These are phyloP conservation scores for Drosophila biarmipes DNA, from an alignment of 1,140 invertebrate genomes.

Conservation along the genomic window DNA sequence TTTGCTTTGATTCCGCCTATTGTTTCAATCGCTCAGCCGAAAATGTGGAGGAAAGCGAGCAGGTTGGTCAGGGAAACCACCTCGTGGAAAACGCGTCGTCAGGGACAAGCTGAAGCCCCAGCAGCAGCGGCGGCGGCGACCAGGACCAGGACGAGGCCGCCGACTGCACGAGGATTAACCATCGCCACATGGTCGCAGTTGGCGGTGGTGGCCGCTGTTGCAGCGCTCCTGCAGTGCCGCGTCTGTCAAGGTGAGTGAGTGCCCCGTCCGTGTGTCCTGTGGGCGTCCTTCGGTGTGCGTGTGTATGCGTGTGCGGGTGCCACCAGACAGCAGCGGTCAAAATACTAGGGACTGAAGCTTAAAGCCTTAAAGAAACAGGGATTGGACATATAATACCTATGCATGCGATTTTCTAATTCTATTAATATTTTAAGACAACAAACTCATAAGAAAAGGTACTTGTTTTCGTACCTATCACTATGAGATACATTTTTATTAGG, in stretches of 20 bases:
- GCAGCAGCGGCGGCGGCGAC: too few relatives aligned
- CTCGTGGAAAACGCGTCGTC: slow-evolving; percentile 65
- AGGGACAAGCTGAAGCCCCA: slow-evolving; percentile 52
- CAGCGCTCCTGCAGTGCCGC: slow-evolving; percentile 61
- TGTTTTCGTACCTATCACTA: too few relatives aligned
- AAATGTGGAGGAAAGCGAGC: slow-evolving; percentile 43
- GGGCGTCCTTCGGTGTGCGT: not conserved
- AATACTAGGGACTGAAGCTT: not conserved
- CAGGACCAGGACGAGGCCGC: slow-evolving; percentile 18
- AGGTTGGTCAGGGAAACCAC: slow-evolving; percentile 52
- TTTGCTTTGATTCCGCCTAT: slow-evolving; percentile 41
- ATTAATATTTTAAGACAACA: too few relatives aligned
- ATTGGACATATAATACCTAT: too few relatives aligned
- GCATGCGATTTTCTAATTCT: too few relatives aligned
- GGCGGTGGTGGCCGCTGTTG: slow-evolving; percentile 62
- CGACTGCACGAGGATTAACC: slow-evolving; percentile 51
- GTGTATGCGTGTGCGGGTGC: not conserved
- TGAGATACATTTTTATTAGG: too few relatives aligned
- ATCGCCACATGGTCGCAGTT: slow-evolving; percentile 62
- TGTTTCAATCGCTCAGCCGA: slow-evolving; percentile 29
- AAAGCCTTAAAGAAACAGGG: too few relatives aligned
- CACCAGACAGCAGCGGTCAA: not conserved
- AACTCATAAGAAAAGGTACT: too few relatives aligned
- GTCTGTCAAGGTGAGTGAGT: slow-evolving; percentile 69
- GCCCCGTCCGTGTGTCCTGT: slow-evolving; percentile 1